These are phyloP conservation scores for Nymphalis polychloros DNA, from an alignment of 2,888 invertebrate species.

Conservation along the genomic window DNA sequence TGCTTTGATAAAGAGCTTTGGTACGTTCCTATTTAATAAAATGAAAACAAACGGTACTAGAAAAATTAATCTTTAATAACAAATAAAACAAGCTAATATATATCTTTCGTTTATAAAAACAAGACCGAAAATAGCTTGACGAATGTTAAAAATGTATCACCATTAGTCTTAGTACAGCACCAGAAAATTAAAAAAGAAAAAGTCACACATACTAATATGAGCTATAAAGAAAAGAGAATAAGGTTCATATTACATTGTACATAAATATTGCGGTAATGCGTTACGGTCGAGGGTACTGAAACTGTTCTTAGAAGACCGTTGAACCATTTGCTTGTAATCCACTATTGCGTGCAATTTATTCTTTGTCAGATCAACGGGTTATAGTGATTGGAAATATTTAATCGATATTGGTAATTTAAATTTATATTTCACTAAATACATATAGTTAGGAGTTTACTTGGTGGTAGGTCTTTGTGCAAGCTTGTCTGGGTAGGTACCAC, in stretches of 20 bases:
- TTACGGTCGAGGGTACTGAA: slow-evolving; percentile 8
- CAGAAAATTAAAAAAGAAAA: slow-evolving; percentile 3
- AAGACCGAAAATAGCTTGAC: background rate
- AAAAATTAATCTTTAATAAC: too few relatives aligned
- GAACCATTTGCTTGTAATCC: slow-evolving; percentile 45
- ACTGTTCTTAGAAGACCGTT: slow-evolving; percentile 39
- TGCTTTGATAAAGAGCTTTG: too few relatives aligned
- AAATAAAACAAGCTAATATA: too few relatives aligned
- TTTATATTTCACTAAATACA: background rate
- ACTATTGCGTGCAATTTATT: slow-evolving; percentile 59
- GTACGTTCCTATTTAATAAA: too few relatives aligned
- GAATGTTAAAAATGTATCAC: background rate
- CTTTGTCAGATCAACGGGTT: slow-evolving; percentile 45
- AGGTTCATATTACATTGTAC: background rate
- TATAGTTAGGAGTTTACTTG: background rate
- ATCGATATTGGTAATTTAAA: slow-evolving; percentile 11
- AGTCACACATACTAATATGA: background rate
- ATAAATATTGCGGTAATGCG: background rate
- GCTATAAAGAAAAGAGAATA: background rate
- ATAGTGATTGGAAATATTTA: slow-evolving; percentile 7
- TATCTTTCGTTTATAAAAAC: background rate
- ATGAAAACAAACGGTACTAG: too few relatives aligned
- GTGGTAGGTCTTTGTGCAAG: too few relatives aligned
- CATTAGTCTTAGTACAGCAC: slow-evolving; percentile 3
- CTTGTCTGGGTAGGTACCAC: too few relatives aligned